Percentiles rank a stretch among this genome's conserved stretches.
These are phyloP conservation scores for Osmerus eperlanus DNA, from an alignment of 2,113 vertebrate genomes.

Conservation along the genomic window DNA sequence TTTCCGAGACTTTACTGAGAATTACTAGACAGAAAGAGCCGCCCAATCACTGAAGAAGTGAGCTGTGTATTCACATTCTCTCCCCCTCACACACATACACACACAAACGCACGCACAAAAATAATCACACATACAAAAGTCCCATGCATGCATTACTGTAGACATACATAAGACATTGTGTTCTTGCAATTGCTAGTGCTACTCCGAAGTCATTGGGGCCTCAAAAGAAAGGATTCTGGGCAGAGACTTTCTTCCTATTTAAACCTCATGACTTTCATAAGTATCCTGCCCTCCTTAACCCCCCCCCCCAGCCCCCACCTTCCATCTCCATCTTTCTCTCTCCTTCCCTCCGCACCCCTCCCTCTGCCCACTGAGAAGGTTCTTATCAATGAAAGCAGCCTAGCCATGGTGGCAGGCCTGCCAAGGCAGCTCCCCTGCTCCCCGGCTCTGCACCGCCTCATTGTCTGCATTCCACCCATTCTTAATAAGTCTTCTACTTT, in stretches of 20 bases:
- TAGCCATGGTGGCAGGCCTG: not conserved
- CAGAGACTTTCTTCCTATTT: too few species aligned
- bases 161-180: too few species aligned
- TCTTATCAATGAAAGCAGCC: constrained; percentile 50
- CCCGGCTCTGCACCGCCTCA: not conserved
- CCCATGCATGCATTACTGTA: too few species aligned
- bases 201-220: too few species aligned
- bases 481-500: not conserved
- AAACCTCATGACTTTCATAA: too few species aligned
- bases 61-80: not conserved
- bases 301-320: too few species aligned
- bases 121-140: too few species aligned
- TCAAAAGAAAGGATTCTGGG: too few species aligned
- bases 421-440: not conserved
- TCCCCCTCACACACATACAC: not conserved
- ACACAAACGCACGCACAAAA: too few species aligned
- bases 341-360: not conserved
- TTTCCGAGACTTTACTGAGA: constrained; percentile 33
- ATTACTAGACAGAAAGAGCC: constrained; percentile 32
- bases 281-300: too few species aligned
- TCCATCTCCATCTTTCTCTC: not conserved
- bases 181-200: too few species aligned
- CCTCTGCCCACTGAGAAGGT: constrained; percentile 21
- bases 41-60: not conserved
- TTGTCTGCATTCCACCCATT: not conserved